Evolutionary conservation across 2,888 invertebrate genomes (phyloP).

Genomic region (Crematogaster levior): DNA sequence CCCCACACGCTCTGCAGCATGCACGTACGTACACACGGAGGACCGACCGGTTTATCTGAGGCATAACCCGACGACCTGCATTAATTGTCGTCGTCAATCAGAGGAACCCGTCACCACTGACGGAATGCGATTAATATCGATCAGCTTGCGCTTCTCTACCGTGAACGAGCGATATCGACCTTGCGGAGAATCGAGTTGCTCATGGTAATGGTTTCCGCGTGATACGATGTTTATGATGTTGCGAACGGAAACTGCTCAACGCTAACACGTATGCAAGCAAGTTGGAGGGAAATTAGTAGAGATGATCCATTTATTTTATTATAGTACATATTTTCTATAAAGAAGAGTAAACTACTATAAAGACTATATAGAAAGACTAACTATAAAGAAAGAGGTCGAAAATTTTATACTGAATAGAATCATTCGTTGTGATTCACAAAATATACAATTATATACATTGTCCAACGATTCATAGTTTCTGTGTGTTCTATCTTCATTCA

Average conservation of each 20-base stretch:
- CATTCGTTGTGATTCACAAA: neutral
- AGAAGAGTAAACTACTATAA: too few species aligned
- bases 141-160: constrained; percentile 60
- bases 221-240: constrained; percentile 42
- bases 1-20: neutral
- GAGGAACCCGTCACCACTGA: constrained; percentile 59
- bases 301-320: neutral
- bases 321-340: neutral
- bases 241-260: constrained; percentile 13
- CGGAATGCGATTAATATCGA: constrained; percentile 76
- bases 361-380: too few species aligned
- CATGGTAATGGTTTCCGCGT: constrained; percentile 40
- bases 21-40: constrained; percentile 35
- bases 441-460: neutral
- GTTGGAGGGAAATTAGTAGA: neutral
- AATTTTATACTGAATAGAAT: neutral
- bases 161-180: constrained; percentile 67
- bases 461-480: neutral
- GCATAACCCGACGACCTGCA: constrained; percentile 71
- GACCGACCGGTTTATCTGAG: constrained; percentile 63
- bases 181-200: constrained; percentile 60
- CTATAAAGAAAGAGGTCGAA: neutral
- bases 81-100: constrained; percentile 77
- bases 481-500: neutral
- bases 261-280: neutral